Conservation (phyloP, 2,113 vertebrate genomes). For the Channa argus region DNA sequence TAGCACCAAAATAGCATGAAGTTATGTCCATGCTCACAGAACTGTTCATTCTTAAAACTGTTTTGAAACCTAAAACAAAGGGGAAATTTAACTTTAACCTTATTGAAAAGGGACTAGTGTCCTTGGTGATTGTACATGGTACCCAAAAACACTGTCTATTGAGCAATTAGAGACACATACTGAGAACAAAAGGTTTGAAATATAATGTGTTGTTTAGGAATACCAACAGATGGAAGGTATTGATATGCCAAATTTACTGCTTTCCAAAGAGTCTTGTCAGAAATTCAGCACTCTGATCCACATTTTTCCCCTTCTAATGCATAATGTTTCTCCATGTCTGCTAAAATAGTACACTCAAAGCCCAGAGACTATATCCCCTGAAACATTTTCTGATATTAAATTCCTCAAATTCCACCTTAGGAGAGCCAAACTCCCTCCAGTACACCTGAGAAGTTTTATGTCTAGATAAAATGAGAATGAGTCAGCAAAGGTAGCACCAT, state of each 20-base stretch:
- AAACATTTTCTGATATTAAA: constrained; percentile 69
- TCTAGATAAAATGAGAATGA: constrained; percentile 49
- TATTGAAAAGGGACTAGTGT: constrained; percentile 27
- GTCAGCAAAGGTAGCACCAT: constrained; percentile 32
- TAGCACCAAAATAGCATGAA: constrained; percentile 54
- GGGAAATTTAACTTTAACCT: constrained; percentile 28
- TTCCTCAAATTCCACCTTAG: constrained; percentile 65
- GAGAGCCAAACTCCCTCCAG: constrained; percentile 37
- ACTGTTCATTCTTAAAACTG: constrained; percentile 42
- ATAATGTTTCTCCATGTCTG: constrained; percentile 32
- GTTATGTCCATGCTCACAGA: constrained; percentile 30
- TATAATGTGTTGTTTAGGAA: constrained; percentile 34
- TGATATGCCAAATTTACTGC: constrained; percentile 25
- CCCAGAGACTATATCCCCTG: constrained; percentile 24
- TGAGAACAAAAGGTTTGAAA: constrained; percentile 34
- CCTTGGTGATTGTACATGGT: constrained; percentile 26
- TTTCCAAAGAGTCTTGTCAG: constrained; percentile 40
- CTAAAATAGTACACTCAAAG: constrained; percentile 20
- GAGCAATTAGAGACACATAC: constrained; percentile 42
- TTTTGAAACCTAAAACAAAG: constrained; percentile 49
- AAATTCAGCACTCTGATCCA: constrained; percentile 48
- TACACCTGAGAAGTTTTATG: constrained; percentile 42
- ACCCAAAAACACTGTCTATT: constrained; percentile 34
- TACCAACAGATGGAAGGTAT: constrained; percentile 44
- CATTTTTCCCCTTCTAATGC: constrained; percentile 25